Conservation (phyloP, 1,140 invertebrate species). For the Proales similis region DNA sequence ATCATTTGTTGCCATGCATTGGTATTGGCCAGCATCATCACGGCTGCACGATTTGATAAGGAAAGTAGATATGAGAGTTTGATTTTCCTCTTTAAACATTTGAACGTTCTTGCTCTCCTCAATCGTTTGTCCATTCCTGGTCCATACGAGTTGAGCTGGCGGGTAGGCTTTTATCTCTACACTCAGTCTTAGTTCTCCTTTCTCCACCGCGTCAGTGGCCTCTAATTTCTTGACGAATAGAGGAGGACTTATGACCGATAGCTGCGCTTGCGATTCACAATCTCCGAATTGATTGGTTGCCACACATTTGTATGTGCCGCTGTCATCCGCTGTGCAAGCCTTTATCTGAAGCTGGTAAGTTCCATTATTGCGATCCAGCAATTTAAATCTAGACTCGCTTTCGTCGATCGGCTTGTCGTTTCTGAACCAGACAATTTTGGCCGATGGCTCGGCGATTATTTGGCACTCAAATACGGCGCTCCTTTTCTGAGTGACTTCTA, state of each 20-base stretch:
- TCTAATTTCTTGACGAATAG: constrained; percentile 33
- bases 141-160: constrained; percentile 13
- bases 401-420: constrained; percentile 70
- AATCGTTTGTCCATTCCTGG: not conserved
- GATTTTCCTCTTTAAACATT: not conserved
- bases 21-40: constrained; percentile 76
- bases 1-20: constrained; percentile 75
- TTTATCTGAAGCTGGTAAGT: constrained; percentile 64
- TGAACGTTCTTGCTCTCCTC: not conserved
- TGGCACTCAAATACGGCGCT: constrained; percentile 15
- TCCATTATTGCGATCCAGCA: not conserved
- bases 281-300: constrained; percentile 80
- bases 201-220: not conserved
- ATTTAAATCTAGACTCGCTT: not conserved
- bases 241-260: constrained; percentile 39
- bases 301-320: constrained; percentile 75
- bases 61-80: constrained; percentile 50
- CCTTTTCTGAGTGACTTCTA: constrained; percentile 1
- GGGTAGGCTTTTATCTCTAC: constrained; percentile 32
- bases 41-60: constrained; percentile 72
- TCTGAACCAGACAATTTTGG: constrained; percentile 56
- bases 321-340: constrained; percentile 69
- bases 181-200: not conserved
- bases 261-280: constrained; percentile 59
- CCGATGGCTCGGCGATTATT: constrained; percentile 41